Evolutionary conservation across 2,797 vertebrate species (phyloP), one percentile per base, ranked within the genome.

Genomic region (Urocyon cinereoargenteus): DNA sequence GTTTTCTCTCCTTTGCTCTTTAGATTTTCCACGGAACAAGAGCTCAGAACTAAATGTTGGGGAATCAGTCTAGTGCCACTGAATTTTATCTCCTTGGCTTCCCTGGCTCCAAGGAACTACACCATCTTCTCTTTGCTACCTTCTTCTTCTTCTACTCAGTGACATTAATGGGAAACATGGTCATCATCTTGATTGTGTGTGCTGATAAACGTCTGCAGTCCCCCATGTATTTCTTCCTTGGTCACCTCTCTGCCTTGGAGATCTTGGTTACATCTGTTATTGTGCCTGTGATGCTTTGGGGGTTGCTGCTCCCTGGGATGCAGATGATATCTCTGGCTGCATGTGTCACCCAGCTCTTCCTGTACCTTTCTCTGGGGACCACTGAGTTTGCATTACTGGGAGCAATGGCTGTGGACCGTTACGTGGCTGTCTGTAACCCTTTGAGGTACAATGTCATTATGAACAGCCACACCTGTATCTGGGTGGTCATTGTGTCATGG

Each of bases 221-320:
- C 0, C 96, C 93, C 22, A 97, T 95, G 95, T 96, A 95, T 45
- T 85, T 92, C 70, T 85, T 85, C 70, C 87, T 85, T 2, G 51
- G 61, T 22, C 87, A 94, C 6, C 51, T 85, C 13, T 78, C 72
- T 19, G 31, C 59, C 61, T 26, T 90, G 36, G 81, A 94, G 51
- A 51, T 70, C 72, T 40, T 94, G 72, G 31, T 78, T 11, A 90
- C 36, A 16, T 57, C 70, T 4, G 3, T 21, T 9, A 6, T 34
- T 1, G 21, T 90, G 12, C 87, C 93, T 1, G 0, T 31, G 36
- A 94, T 94, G 93, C 61, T 94, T 15, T 6, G 31, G 70, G 87
- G 18, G 12, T 19, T 94, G 61, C 12, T 90, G 26, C 61, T 90
- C 10, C 45, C 73, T 83, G 49, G 62, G 19, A 68, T 75, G 12